A percentile compares a stretch with the other conserved stretches of the same genome.
phyloP scores from a whole-genome alignment of 1,140 invertebrate species.

The Sitophilus oryzae region DNA sequence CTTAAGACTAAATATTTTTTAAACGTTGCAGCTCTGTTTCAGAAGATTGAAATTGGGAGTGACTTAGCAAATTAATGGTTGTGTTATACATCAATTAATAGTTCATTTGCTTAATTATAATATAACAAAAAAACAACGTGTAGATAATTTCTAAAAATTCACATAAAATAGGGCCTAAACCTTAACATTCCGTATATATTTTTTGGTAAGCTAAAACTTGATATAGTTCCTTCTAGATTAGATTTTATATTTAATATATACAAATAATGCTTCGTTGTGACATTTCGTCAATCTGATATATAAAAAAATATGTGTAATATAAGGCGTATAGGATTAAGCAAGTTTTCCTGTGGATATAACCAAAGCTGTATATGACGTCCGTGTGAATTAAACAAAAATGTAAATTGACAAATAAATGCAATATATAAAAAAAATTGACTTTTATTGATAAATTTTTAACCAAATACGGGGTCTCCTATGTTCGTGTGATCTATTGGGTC shows the following conservation, averaged over 20 bases:
- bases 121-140: background rate
- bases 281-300: background rate
- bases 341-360: background rate
- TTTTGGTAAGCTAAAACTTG: background rate
- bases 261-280: background rate
- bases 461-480: too few species aligned
- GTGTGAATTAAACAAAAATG: background rate
- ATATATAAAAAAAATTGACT: background rate
- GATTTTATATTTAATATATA: background rate
- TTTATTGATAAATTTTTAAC: too few species aligned
- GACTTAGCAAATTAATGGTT: too few species aligned
- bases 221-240: background rate
- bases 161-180: background rate
- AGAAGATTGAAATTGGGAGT: too few species aligned
- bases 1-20: too few species aligned
- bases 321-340: background rate
- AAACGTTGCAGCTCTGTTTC: too few species aligned
- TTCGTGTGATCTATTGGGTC: too few species aligned
- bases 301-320: background rate
- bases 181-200: background rate
- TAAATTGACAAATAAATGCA: background rate
- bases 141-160: background rate
- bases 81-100: too few species aligned
- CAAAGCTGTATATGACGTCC: background rate
- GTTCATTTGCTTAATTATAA: too few species aligned